Conservation (phyloP, 2,797 vertebrate genomes). For the Lacerta viridis region DNA sequence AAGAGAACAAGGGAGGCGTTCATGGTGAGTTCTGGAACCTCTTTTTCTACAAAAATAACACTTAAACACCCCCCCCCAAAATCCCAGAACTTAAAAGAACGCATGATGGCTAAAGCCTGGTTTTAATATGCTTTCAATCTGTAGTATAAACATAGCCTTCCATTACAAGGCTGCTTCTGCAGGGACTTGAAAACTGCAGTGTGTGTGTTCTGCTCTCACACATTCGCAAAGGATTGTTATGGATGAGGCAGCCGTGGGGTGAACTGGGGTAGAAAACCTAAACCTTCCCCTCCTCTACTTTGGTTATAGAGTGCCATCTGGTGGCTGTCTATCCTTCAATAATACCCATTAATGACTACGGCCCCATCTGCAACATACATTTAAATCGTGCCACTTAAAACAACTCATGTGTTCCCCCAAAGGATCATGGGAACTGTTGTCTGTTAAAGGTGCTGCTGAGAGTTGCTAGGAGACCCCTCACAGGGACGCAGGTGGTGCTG, state of each 20-base stretch:
- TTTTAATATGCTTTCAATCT: neutral
- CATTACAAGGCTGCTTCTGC: neutral
- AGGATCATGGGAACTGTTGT: no score
- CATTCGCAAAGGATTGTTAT: neutral
- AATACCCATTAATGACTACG: neutral
- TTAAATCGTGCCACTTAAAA: no score
- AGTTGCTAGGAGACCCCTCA: no score
- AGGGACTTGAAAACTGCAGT: neutral
- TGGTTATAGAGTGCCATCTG: constrained; percentile 64
- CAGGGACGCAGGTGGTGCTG: no score
- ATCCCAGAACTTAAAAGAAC: neutral
- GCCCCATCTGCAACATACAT: no score
- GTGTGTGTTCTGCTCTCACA: neutral
- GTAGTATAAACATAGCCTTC: neutral
- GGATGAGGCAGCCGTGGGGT: neutral
- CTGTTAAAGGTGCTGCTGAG: no score
- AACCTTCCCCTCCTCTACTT: constrained; percentile 2
- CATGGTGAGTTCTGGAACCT: no score
- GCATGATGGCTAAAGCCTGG: neutral
- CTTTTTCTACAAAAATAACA: no score
- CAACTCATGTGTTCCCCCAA: no score
- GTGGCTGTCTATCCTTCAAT: constrained; percentile 22
- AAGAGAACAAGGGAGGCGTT: no score
- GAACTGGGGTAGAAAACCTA: neutral
- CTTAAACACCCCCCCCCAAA: neutral